phyloP scores from a whole-genome alignment of 2,888 invertebrate species.

The Eupithecia vulgata region DNA sequence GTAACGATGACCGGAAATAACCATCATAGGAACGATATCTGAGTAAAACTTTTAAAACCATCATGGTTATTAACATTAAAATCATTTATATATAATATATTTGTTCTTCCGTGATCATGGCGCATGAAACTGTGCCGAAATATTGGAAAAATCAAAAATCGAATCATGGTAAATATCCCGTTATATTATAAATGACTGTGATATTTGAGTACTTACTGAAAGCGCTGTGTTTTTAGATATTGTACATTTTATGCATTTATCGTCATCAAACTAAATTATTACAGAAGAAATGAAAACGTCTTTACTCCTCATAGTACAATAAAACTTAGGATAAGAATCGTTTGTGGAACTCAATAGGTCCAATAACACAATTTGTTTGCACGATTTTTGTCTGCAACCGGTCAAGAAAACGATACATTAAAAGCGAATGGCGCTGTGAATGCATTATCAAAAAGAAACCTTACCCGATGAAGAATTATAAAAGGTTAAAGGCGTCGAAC shows the following conservation, averaged over 20 bases:
- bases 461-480: background rate
- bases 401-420: background rate
- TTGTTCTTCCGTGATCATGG: no score
- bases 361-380: background rate
- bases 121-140: no score
- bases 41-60: no score
- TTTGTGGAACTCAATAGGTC: background rate
- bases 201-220: no score
- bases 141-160: no score
- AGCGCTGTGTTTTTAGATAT: background rate
- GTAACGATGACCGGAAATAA: conserved; percentile 19
- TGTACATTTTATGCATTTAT: background rate
- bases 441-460: background rate
- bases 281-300: background rate
- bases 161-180: no score
- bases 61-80: no score
- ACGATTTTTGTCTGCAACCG: background rate
- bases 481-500: background rate
- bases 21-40: conserved; percentile 10
- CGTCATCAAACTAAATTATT: background rate
- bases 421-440: background rate
- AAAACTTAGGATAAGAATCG: background rate
- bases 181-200: no score
- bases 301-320: background rate
- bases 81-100: no score